Base-by-base conservation (phyloP, 2,113 vertebrate genomes). In the Kryptolebias marmoratus region DNA sequence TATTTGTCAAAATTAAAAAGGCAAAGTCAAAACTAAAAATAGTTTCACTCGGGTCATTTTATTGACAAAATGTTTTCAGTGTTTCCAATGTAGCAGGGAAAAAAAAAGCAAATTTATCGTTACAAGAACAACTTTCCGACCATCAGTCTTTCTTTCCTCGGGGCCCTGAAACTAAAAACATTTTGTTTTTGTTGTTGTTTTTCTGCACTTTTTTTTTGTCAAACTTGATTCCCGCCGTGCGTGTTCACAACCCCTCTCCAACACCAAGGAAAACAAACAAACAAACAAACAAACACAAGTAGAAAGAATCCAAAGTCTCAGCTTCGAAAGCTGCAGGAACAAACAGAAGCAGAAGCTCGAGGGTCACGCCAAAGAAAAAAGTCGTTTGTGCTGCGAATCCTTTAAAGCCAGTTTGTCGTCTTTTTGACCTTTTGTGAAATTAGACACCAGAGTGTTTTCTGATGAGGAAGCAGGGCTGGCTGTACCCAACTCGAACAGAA, bases 21-120 rank as follows among this genome's bases (percentile, higher is more conserved):
- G 3, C 42, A 22, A 0, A 48, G 36, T 28, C 50, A 27, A 10
- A 36, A 7, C 36, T 36, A 36, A 13, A 4, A 56, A 31, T n/a
- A 1, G 22, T 59, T 82, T 90, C 59, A 86, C 83, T 87, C 80
- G 87, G 87, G 71, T 88, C 60, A 83, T 83, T 60, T 93, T 93
- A 93, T 90, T 92, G 89, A 90, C 79, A 86, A 89, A 85, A 87
- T 79, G 44, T 85, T 82, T 62, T 85, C 52, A 68, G 59, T 67
- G 80, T 73, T 68, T 86, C 67, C 83, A 89, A 85, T 89, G 84
- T 78, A 72, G 36, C 68, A 82, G 86, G 81, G 75, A 80, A 81
- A 62, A 75, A 86, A 87, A 80, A 76, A 28, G 75, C 87, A 89
- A 89, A 88, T 62, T 64, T 73, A 74, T 84, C 63, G 64, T 77